Conservation (phyloP, 2,113 vertebrate genomes). For the Seriola rivoliana region DNA sequence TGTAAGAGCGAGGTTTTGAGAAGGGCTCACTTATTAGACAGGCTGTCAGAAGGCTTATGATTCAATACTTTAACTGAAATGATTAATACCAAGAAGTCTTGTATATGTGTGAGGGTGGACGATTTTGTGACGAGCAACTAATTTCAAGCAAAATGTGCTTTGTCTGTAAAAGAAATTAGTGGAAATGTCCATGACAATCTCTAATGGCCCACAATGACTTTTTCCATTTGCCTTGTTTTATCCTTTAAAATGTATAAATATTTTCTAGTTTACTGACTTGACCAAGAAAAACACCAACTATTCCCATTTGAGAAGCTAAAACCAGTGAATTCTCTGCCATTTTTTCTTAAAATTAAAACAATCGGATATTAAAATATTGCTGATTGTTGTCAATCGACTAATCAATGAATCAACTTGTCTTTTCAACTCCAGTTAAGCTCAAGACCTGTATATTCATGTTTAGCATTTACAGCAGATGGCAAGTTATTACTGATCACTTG, state of each 20-base stretch:
- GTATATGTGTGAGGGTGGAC: neutral
- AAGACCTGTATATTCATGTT: neutral
- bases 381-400: neutral
- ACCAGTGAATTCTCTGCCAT: neutral
- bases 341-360: neutral
- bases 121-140: constrained; percentile 9
- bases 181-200: neutral
- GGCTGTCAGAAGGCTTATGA: constrained; percentile 43
- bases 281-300: neutral
- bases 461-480: neutral
- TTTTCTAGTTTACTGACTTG: neutral
- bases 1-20: constrained; percentile 47
- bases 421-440: neutral
- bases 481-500: neutral
- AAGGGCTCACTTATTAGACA: constrained; percentile 47
- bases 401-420: neutral
- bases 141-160: neutral
- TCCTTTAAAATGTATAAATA: neutral
- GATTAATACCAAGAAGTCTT: constrained; percentile 17
- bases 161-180: neutral
- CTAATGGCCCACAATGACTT: neutral
- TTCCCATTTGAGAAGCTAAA: neutral
- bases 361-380: neutral
- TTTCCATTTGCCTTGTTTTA: neutral
- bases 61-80: constrained; percentile 37